A percentile compares a stretch with the other conserved stretches of the same genome.
Conservation (phyloP, 2,797 vertebrate species). For the Craterocephalus amniculus region DNA sequence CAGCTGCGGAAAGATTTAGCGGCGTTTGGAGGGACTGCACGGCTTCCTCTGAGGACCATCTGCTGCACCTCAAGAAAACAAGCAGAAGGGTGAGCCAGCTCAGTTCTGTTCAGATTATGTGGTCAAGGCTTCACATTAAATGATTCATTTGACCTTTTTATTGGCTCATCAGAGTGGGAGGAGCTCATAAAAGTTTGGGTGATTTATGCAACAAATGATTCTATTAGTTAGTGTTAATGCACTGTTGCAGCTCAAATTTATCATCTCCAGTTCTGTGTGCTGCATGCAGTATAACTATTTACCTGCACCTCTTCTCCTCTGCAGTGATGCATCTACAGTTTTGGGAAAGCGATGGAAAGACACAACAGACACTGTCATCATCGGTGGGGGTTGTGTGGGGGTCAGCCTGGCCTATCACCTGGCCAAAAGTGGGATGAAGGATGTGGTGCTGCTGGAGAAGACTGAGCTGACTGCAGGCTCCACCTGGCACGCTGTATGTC, state of each 20-base stretch:
- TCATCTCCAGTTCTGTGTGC: neutral
- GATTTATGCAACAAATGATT: neutral
- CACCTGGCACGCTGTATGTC: constrained; percentile 97
- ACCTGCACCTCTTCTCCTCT: neutral
- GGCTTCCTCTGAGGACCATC: constrained; percentile 58
- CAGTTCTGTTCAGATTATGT: neutral
- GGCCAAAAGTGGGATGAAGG: constrained; percentile 93
- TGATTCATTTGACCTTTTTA: rapidly evolving
- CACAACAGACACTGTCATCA: constrained; percentile 90
- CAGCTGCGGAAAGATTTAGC: constrained; percentile 55
- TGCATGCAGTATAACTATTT: neutral
- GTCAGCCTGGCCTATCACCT: constrained; percentile 95
- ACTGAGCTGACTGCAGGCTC: constrained; percentile 96
- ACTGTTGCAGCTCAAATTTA: neutral
- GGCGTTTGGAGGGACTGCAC: constrained; percentile 16
- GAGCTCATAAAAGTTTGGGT: neutral
- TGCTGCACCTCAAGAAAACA: constrained; percentile 61
- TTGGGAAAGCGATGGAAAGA: constrained; percentile 88
- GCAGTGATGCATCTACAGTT: constrained; percentile 50
- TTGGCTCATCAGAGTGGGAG: neutral
- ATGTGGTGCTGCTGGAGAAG: constrained; percentile 96
- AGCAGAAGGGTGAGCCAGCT: constrained; percentile 55
- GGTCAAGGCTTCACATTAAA: neutral
- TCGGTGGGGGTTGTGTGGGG: constrained; percentile 96
- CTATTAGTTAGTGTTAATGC: neutral